A percentile compares a stretch with the other conserved stretches of the same genome.
These are phyloP conservation scores for Noctua fimbriata DNA, from an alignment of 2,888 invertebrate species.

Conservation along the genomic window DNA sequence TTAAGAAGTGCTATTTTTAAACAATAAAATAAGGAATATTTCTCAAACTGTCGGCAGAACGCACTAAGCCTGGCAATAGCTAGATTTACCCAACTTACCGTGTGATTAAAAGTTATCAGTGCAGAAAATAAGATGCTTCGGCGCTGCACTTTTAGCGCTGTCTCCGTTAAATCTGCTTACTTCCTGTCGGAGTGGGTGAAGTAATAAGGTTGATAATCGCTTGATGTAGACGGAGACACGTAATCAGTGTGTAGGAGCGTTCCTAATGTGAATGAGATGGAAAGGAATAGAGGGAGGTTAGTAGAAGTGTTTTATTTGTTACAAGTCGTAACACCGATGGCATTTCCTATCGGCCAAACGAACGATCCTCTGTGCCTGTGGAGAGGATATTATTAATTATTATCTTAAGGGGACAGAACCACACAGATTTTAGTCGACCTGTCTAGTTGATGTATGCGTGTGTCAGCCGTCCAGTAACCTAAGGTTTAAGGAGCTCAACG, in stretches of 20 bases:
- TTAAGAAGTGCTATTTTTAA: neutral
- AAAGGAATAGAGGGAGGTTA: neutral
- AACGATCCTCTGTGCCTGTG: neutral
- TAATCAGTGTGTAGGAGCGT: conserved; percentile 10
- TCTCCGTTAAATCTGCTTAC: conserved; percentile 59
- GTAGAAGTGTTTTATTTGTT: neutral
- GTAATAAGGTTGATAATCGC: conserved; percentile 38
- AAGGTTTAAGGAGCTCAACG: neutral
- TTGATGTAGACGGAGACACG: conserved; percentile 24
- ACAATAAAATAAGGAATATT: conserved; percentile 24
- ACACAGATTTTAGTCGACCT: neutral
- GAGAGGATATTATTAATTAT: neutral
- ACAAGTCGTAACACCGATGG: neutral
- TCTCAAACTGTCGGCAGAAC: conserved; percentile 44
- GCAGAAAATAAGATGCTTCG: conserved; percentile 69
- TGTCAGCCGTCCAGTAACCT: neutral
- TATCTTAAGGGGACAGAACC: neutral
- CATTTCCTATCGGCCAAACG: neutral
- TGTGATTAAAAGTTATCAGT: conserved; percentile 69
- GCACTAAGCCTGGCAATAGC: conserved; percentile 53
- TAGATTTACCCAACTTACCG: conserved; percentile 63
- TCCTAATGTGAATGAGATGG: conserved; percentile 22
- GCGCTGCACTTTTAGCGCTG: conserved; percentile 70
- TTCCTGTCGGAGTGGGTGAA: conserved; percentile 19
- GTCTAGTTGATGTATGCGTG: neutral